phyloP scores from a whole-genome alignment of 1,140 invertebrate species.

The Trichomalopsis sarcophagae region DNA sequence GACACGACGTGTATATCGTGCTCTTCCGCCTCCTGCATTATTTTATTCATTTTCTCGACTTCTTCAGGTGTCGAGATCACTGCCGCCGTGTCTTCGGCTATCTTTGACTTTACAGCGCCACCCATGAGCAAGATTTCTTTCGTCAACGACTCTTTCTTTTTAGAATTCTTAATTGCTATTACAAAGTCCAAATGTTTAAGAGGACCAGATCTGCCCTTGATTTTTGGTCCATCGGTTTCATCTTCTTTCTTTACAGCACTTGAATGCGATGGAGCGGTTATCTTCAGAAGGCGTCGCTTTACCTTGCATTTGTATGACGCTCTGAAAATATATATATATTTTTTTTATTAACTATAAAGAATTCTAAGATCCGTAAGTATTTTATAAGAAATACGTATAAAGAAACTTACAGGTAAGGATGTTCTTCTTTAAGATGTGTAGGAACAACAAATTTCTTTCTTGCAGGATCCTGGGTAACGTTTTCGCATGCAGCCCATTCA shows the following conservation, averaged over 20 bases:
- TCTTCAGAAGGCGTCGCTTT: constrained; percentile 78
- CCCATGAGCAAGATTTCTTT: constrained; percentile 84
- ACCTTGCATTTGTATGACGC: constrained; percentile 80
- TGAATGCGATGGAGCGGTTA: constrained; percentile 74
- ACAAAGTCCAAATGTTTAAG: constrained; percentile 89
- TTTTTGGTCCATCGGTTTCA: constrained; percentile 77
- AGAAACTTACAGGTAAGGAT: constrained; percentile 77
- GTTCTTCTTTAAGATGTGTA: constrained; percentile 77
- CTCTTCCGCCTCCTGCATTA: constrained; percentile 82
- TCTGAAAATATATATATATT: constrained; percentile 52
- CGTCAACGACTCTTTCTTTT: constrained; percentile 80
- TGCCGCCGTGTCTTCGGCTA: constrained; percentile 81
- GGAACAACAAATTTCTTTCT: constrained; percentile 86
- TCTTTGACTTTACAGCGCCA: constrained; percentile 82
- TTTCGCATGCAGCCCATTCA: constrained; percentile 94
- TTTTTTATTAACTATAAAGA: not conserved
- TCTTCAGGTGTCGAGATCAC: constrained; percentile 85
- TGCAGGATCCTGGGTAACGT: constrained; percentile 83
- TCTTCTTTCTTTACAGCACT: constrained; percentile 77
- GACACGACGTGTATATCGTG: constrained; percentile 86
- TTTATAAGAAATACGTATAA: not conserved
- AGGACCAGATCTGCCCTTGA: constrained; percentile 78
- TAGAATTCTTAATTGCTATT: constrained; percentile 79
- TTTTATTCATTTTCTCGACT: constrained; percentile 80
- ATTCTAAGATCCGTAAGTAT: not conserved